phyloP scores from a whole-genome alignment of 2,888 invertebrate genomes.

The Barypeithes pellucidus region DNA sequence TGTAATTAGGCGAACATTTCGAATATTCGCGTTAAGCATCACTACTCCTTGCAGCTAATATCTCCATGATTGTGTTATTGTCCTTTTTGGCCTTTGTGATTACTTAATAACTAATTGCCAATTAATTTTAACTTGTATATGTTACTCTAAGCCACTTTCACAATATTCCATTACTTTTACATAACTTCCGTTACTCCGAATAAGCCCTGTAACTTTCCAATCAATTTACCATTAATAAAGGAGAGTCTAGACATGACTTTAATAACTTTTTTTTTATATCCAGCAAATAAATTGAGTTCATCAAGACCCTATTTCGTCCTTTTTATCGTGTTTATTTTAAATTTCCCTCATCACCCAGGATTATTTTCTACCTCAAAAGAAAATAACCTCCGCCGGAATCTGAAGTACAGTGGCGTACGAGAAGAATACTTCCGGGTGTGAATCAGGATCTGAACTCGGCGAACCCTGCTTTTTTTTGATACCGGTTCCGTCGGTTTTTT shows the following conservation, averaged over 20 bases:
- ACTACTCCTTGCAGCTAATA: too few relatives aligned
- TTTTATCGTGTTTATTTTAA: constrained; percentile 28
- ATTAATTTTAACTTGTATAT: background rate
- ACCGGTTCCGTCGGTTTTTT: too few relatives aligned
- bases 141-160: background rate
- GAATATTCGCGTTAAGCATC: too few relatives aligned
- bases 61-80: too few relatives aligned
- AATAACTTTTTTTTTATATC: constrained; percentile 8
- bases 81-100: too few relatives aligned
- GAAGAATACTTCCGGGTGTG: too few relatives aligned
- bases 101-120: too few relatives aligned
- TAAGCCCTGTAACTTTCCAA: background rate
- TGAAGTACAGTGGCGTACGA: background rate
- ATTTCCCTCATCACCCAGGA: constrained; percentile 12
- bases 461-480: too few relatives aligned
- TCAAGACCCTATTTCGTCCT: background rate
- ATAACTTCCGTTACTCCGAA: background rate
- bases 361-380: constrained; percentile 28
- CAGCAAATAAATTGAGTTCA: constrained; percentile 2
- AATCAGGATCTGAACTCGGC: too few relatives aligned
- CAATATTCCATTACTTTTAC: background rate
- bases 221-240: background rate
- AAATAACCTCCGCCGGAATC: constrained; percentile 9
- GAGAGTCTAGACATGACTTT: background rate
- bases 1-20: too few relatives aligned